Evolutionary conservation across 2,888 invertebrate genomes (phyloP).

Genomic region (Carabus problematicus): DNA sequence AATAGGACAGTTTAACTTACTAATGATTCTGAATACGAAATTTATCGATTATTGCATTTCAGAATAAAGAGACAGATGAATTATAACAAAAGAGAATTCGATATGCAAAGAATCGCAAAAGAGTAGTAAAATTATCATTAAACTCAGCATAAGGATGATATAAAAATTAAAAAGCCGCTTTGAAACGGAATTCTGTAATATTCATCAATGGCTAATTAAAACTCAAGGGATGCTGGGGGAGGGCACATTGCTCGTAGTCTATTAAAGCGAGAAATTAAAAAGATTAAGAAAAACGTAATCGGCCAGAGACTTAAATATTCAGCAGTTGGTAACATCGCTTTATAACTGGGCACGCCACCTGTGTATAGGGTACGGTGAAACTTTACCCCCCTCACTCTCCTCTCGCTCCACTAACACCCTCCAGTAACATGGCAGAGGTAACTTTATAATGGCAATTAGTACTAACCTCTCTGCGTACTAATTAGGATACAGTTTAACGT

Average conservation of each 20-base stretch:
- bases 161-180: constrained; percentile 3
- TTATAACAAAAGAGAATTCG: too few relatives aligned
- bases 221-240: constrained; percentile 25
- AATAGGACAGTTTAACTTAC: too few relatives aligned
- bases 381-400: too few relatives aligned
- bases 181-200: constrained; percentile 22
- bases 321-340: constrained; percentile 33
- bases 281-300: constrained; percentile 41
- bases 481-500: constrained; percentile 37
- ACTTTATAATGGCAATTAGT: constrained; percentile 41
- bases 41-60: too few relatives aligned
- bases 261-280: constrained; percentile 39
- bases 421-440: constrained; percentile 20
- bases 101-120: too few relatives aligned
- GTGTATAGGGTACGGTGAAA: too few relatives aligned
- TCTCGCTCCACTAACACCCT: too few relatives aligned
- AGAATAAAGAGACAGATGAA: too few relatives aligned
- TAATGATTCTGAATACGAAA: too few relatives aligned
- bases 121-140: too few relatives aligned
- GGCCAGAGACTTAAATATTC: constrained; percentile 37
- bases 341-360: constrained; percentile 15
- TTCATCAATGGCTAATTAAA: constrained; percentile 38
- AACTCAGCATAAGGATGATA: background rate
- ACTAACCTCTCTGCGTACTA: constrained; percentile 37
- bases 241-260: constrained; percentile 30